Conservation (phyloP, 2,113 vertebrate species). For the Cyrtonyx montezumae region DNA sequence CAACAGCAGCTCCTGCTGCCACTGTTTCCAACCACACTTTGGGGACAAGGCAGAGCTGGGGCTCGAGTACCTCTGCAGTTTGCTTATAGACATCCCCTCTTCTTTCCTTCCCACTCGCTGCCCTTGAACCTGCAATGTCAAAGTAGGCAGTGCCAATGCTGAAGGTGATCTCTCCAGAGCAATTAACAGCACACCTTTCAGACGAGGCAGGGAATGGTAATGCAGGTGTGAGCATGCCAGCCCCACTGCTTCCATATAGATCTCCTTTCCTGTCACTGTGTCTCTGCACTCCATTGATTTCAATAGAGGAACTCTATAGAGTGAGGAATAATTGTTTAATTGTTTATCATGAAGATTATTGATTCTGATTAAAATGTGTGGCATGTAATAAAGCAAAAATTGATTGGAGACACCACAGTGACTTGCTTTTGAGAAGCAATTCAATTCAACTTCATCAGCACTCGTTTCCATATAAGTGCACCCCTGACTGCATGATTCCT, state of each 20-base stretch:
- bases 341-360: constrained; percentile 79
- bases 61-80: not conserved
- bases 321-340: constrained; percentile 84
- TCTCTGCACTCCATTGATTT: constrained; percentile 66
- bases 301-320: constrained; percentile 71
- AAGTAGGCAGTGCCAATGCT: not conserved
- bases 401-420: constrained; percentile 47
- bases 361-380: constrained; percentile 82
- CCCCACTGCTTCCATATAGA: not conserved
- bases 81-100: not conserved
- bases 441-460: constrained; percentile 67
- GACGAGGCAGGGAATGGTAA: not conserved
- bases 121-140: not conserved
- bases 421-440: constrained; percentile 58
- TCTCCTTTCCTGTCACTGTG: not conserved
- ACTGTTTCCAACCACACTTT: not conserved
- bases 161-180: not conserved
- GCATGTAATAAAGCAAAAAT: constrained; percentile 74
- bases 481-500: not conserved
- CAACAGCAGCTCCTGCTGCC: not conserved
- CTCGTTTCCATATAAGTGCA: constrained; percentile 33
- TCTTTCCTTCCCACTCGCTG: not conserved
- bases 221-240: not conserved
- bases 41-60: not conserved
- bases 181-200: not conserved